Conservation (phyloP, 1,140 invertebrate genomes). For the Macrotrachela quadricornifera region DNA sequence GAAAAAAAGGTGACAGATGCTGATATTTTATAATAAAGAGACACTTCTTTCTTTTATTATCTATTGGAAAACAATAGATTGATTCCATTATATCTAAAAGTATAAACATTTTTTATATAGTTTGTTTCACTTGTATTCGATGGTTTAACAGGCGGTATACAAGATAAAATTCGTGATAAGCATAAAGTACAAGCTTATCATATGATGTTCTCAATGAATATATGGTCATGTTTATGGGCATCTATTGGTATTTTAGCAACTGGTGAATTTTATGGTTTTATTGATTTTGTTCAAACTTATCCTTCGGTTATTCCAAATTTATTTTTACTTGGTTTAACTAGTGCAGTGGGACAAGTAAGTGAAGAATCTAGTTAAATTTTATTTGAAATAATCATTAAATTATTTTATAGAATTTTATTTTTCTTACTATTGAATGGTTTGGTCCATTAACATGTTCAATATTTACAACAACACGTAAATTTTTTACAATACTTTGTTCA, state of each 20-base stretch:
- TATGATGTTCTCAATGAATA: constrained; percentile 88
- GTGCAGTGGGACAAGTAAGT: constrained; percentile 61
- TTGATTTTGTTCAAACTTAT: constrained; percentile 54
- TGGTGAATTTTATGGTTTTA: constrained; percentile 61
- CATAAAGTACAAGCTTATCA: constrained; percentile 61
- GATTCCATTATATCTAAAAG: no score
- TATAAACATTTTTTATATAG: constrained; percentile 15
- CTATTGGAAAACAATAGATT: no score
- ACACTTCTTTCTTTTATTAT: no score
- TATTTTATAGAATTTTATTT: constrained; percentile 60
- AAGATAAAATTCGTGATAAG: constrained; percentile 64
- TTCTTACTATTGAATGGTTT: constrained; percentile 69
- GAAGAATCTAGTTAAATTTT: constrained; percentile 1
- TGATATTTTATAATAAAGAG: no score
- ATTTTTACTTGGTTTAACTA: constrained; percentile 49
- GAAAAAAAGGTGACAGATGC: no score
- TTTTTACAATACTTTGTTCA: constrained; percentile 83
- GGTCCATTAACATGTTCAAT: constrained; percentile 86
- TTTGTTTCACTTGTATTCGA: constrained; percentile 74
- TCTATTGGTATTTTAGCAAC: constrained; percentile 43
- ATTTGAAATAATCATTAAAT: background rate
- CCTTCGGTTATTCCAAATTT: constrained; percentile 57
- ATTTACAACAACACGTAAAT: constrained; percentile 87
- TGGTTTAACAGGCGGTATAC: constrained; percentile 59
- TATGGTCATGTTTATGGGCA: constrained; percentile 53